phyloP scores from a whole-genome alignment of 2,888 invertebrate genomes.

The Agelastica alni region DNA sequence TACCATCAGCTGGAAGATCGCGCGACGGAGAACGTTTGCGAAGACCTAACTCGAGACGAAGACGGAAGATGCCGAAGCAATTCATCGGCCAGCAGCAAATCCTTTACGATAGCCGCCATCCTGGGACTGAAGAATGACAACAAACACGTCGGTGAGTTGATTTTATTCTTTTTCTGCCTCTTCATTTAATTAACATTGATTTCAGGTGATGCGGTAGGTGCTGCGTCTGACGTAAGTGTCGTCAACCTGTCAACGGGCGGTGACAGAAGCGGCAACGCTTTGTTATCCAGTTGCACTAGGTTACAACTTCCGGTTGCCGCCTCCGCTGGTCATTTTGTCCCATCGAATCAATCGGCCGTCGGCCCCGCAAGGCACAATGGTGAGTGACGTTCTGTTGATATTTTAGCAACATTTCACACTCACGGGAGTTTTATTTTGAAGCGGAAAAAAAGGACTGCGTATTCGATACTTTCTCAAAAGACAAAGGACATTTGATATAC shows the following conservation, averaged over 20 bases:
- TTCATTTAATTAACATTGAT: too few relatives aligned
- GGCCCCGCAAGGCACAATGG: slow-evolving; percentile 32
- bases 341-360: slow-evolving; percentile 26
- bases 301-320: slow-evolving; percentile 49
- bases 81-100: slow-evolving; percentile 54
- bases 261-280: slow-evolving; percentile 36
- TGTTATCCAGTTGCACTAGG: slow-evolving; percentile 49
- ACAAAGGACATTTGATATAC: too few relatives aligned
- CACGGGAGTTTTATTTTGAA: too few relatives aligned
- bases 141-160: slow-evolving; percentile 36
- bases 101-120: slow-evolving; percentile 88
- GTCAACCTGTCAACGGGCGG: slow-evolving; percentile 38
- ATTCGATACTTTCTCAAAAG: too few relatives aligned
- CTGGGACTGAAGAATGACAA: slow-evolving; percentile 65
- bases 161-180: background rate
- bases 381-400: too few relatives aligned
- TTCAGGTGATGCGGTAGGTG: slow-evolving; percentile 7
- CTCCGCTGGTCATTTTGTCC: slow-evolving; percentile 22
- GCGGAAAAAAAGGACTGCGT: too few relatives aligned
- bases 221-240: slow-evolving; percentile 19
- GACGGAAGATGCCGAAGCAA: slow-evolving; percentile 48
- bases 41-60: slow-evolving; percentile 48
- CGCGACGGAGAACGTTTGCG: slow-evolving; percentile 46
- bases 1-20: slow-evolving; percentile 53
- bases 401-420: too few relatives aligned